These are phyloP conservation scores for Brachypodius melanocephalos DNA, from an alignment of 2,113 vertebrate genomes.

Conservation along the genomic window DNA sequence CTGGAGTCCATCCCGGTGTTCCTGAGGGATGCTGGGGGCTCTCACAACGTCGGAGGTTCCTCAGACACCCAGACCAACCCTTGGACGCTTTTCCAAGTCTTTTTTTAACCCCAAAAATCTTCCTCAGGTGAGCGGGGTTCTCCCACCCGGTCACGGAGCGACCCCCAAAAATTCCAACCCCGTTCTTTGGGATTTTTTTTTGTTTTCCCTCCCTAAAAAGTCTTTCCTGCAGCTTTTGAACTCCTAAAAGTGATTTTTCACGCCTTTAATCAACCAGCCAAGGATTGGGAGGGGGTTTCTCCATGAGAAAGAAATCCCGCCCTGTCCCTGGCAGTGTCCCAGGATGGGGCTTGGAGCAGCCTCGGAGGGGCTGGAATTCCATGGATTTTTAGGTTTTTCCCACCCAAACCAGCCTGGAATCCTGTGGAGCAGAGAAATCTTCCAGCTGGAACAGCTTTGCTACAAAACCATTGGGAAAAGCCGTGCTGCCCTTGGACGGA, in stretches of 20 bases:
- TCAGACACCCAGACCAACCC: neutral
- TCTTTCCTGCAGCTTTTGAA: neutral
- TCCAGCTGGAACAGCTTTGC: conserved; percentile 8
- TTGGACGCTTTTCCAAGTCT: neutral
- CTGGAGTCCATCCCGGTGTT: neutral
- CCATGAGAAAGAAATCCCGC: neutral
- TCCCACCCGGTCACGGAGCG: neutral
- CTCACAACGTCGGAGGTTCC: neutral
- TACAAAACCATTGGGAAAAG: rapidly evolving
- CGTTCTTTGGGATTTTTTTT: neutral
- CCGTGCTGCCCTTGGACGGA: neutral
- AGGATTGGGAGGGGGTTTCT: neutral
- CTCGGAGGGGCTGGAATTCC: neutral
- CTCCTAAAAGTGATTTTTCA: neutral
- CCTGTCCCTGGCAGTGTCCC: neutral
- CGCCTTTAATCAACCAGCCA: neutral
- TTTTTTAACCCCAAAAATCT: neutral
- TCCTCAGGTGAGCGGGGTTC: neutral
- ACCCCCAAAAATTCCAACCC: neutral
- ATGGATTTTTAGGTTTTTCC: neutral
- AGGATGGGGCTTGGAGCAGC: neutral
- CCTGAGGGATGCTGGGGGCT: neutral
- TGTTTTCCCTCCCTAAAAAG: rapidly evolving
- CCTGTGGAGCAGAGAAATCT: neutral
- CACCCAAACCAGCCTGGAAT: neutral